Evolutionary conservation across 2,797 vertebrate species (phyloP).

Genomic region (Pangasius macronema): DNA sequence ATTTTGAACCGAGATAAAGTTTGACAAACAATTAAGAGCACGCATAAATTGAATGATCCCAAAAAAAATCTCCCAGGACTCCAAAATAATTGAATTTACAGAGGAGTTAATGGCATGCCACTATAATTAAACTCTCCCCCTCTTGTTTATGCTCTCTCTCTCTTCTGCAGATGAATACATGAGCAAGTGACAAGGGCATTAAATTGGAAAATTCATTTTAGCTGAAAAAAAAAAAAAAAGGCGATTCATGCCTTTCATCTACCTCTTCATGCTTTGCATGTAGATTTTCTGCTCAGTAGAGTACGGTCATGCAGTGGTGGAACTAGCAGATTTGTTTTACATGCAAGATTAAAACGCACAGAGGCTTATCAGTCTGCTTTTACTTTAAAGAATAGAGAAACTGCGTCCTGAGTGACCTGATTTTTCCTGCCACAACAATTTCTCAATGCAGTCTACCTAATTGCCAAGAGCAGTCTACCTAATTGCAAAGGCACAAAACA

Average conservation of each 20-base stretch:
- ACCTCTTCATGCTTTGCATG: conserved; percentile 43
- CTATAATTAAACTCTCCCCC: conserved; percentile 55
- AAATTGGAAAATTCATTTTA: conserved; percentile 49
- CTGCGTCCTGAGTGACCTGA: background rate
- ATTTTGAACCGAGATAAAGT: conserved; percentile 7
- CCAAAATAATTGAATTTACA: conserved; percentile 59
- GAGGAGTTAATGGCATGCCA: conserved; percentile 45
- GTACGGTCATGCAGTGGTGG: conserved; percentile 9
- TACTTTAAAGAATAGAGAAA: conserved; percentile 37
- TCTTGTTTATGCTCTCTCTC: conserved; percentile 33
- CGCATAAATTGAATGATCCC: conserved; percentile 51
- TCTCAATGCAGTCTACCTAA: conserved; percentile 10
- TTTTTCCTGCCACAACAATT: background rate
- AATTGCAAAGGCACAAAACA: conserved; percentile 13
- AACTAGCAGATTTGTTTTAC: conserved; percentile 43
- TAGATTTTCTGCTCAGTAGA: conserved; percentile 44
- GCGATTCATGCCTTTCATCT: conserved; percentile 36
- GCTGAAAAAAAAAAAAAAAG: background rate
- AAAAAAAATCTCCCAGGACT: conserved; percentile 56
- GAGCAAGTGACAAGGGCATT: conserved; percentile 48
- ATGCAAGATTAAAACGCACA: conserved; percentile 32
- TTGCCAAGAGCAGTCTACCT: conserved; percentile 1
- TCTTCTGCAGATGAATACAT: conserved; percentile 37
- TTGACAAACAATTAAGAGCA: conserved; percentile 40
- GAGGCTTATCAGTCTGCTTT: conserved; percentile 34